These are phyloP conservation scores for Noturus placidus DNA, from an alignment of 2,113 vertebrate species.

Conservation along the genomic window DNA sequence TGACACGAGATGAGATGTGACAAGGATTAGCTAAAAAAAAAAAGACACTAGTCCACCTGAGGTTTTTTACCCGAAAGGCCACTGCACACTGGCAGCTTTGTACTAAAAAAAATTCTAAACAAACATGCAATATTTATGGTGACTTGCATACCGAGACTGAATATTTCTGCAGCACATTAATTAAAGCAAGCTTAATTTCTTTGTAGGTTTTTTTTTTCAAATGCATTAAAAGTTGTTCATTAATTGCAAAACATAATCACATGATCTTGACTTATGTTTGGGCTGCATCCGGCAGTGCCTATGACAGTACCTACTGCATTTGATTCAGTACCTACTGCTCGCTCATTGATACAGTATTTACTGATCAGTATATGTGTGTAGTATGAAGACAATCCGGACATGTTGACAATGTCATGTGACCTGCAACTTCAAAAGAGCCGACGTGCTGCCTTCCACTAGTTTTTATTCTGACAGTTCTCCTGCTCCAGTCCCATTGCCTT, in stretches of 20 bases:
- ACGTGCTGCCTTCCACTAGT: too few relatives aligned
- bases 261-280: background rate
- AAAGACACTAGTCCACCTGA: constrained; percentile 6
- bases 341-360: too few relatives aligned
- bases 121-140: background rate
- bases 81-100: background rate
- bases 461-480: too few relatives aligned
- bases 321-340: too few relatives aligned
- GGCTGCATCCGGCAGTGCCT: too few relatives aligned
- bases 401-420: too few relatives aligned
- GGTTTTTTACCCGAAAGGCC: constrained; percentile 25
- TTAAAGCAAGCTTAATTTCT: background rate
- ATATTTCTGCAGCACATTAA: background rate
- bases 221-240: background rate
- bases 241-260: background rate
- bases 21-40: constrained; percentile 34
- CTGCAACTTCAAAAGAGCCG: too few relatives aligned
- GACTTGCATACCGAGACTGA: background rate
- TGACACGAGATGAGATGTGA: constrained; percentile 41
- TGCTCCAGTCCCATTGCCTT: too few relatives aligned
- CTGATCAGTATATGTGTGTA: too few relatives aligned
- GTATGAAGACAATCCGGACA: too few relatives aligned
- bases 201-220: background rate
- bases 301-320: too few relatives aligned
- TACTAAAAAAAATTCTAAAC: background rate